Base-by-base conservation (phyloP, 2,888 invertebrate genomes). In the Argyresthia albistria region DNA sequence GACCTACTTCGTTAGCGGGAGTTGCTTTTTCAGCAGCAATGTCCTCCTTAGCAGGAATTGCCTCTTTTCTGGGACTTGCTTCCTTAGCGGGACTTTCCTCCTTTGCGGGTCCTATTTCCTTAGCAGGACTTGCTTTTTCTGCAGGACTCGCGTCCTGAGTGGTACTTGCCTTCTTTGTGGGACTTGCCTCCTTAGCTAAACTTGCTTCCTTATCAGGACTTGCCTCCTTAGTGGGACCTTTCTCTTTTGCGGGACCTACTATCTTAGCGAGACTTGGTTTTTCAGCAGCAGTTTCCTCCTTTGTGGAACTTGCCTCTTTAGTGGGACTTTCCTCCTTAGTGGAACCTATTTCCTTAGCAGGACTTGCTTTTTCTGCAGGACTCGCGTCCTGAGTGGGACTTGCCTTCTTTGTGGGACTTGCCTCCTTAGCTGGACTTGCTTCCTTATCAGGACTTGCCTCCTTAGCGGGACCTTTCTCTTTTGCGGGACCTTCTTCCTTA, bases 141-240 rank as follows among this genome's bases (percentile, higher is more conserved):
- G 25, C 2, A 25, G 9, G 9, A 14, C 25, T 14, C 35, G 57
- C 56, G 12, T 59, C 57, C 12, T 11, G 1, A 49, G 12, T 39
- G 0, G 15, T 47, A 11, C 47, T 51, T 9, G 15, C 14, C 11
- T 36, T 25, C 16, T 51, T 50, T 9, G 50, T 48, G 3, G 35
- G 37, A 1, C n/a, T 43, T 10, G 4, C 1, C 2, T 1, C 12
- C 12, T 43, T 12, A 4, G 10, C 37, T n/a, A n/a, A n/a, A n/a
- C n/a, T n/a, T n/a, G 9, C 39, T 51, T 0, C 51, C 51, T 11
- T 37, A 39, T 15, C 55, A 53, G 1, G 15, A 9, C 7, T 14
- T n/a, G n/a, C 45, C 12, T 52, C 52, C 3, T 54, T 43, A 14
- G 43, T 37, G 1, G 35, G 35, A 53, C 51, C 8, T 50, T 14